Evolutionary conservation across 2,888 invertebrate genomes (phyloP).

Genomic region (Cheilosia urbana): DNA sequence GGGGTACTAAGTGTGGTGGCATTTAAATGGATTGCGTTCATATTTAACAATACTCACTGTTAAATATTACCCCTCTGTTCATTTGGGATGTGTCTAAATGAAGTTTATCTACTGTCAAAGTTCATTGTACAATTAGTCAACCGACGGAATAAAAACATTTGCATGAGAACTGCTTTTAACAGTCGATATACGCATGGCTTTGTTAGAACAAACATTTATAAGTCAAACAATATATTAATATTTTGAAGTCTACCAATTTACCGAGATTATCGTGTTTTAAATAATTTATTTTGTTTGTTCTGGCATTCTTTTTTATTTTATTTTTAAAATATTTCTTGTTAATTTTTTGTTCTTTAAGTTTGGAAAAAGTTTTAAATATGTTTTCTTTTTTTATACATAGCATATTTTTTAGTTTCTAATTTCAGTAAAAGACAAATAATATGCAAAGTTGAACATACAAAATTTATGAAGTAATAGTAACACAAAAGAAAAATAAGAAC

Average conservation of each 20-base stretch:
- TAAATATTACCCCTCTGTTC: too few species aligned
- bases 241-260: neutral
- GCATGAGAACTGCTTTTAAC: too few species aligned
- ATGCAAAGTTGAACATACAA: conserved; percentile 8
- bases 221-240: too few species aligned
- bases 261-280: neutral
- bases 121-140: too few species aligned
- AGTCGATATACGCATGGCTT: too few species aligned
- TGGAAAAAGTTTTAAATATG: conserved; percentile 27
- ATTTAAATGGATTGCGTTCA: too few species aligned
- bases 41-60: too few species aligned
- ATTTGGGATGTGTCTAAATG: too few species aligned
- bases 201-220: too few species aligned
- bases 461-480: neutral
- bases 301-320: conserved; percentile 10
- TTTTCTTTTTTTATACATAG: conserved; percentile 29
- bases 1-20: too few species aligned
- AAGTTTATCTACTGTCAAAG: too few species aligned
- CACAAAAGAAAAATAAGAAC: neutral
- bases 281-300: conserved; percentile 38
- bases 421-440: conserved; percentile 27
- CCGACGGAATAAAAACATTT: too few species aligned
- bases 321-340: conserved; percentile 24
- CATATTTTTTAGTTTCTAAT: conserved; percentile 1
- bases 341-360: conserved; percentile 46